A percentile compares a stretch with the other conserved stretches of the same genome.
phyloP scores from a whole-genome alignment of 2,113 vertebrate species.

The Hippocampus comes region DNA sequence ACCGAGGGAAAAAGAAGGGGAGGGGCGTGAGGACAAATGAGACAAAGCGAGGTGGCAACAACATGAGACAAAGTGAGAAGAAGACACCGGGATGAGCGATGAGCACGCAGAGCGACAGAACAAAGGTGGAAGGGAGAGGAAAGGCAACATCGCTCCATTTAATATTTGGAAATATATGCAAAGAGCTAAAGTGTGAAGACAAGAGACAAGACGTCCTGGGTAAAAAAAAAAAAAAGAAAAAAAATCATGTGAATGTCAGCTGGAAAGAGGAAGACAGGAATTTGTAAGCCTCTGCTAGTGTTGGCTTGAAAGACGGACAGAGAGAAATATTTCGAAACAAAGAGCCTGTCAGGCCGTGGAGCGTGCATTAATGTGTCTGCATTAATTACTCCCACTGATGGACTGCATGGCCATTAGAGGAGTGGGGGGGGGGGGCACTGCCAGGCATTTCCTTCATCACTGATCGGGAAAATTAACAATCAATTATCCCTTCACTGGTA shows the following conservation, averaged over 20 bases:
- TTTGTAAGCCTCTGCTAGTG: constrained; percentile 62
- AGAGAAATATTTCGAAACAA: constrained; percentile 59
- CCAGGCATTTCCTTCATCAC: constrained; percentile 3
- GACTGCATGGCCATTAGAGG: not conserved
- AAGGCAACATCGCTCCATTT: constrained; percentile 59
- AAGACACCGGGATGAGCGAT: constrained; percentile 28
- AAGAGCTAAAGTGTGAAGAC: constrained; percentile 66
- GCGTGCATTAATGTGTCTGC: constrained; percentile 57
- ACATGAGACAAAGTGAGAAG: constrained; percentile 21
- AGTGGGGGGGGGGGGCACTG: not conserved
- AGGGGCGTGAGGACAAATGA: not conserved
- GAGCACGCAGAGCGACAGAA: constrained; percentile 26
- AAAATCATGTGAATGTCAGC: constrained; percentile 71
- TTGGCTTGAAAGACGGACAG: constrained; percentile 50
- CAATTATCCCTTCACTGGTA: constrained; percentile 2
- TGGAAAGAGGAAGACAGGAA: constrained; percentile 62
- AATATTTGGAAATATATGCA: constrained; percentile 75
- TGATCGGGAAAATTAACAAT: constrained; percentile 14
- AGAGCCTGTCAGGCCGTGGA: constrained; percentile 61
- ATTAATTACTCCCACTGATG: constrained; percentile 52
- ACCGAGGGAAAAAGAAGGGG: not conserved
- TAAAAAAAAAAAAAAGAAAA: constrained; percentile 51
- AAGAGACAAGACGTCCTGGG: constrained; percentile 60
- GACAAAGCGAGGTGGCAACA: constrained; percentile 20
- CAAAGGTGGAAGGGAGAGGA: constrained; percentile 40